A percentile compares a stretch with the other conserved stretches of the same genome.
Conservation (phyloP, 2,797 vertebrate species). For the Ispidina picta region DNA sequence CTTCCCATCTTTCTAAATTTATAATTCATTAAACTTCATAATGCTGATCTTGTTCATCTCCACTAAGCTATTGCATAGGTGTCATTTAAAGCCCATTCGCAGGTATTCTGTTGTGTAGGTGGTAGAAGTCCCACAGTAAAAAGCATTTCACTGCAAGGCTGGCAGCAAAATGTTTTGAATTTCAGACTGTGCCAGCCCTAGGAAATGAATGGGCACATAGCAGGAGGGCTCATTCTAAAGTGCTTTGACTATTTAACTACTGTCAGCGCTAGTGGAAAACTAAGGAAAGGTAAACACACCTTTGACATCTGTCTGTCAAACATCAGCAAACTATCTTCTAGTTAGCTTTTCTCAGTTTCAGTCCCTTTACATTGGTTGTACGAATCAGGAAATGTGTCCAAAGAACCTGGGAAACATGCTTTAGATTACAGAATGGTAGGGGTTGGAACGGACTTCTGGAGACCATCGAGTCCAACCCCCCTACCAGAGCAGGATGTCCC, state of each 20-base stretch:
- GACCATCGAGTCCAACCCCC: too few species aligned
- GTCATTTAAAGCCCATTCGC: not conserved
- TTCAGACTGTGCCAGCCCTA: not conserved
- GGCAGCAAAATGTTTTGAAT: not conserved
- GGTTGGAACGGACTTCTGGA: too few species aligned
- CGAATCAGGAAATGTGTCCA: not conserved
- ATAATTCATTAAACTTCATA: not conserved
- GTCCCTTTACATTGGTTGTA: not conserved
- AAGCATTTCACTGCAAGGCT: not conserved
- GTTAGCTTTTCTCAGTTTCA: not conserved
- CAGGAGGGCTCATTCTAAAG: not conserved
- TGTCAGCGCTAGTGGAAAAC: not conserved
- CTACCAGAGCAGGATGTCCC: too few species aligned
- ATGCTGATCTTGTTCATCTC: not conserved
- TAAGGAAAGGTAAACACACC: not conserved
- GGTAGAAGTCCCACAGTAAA: not conserved
- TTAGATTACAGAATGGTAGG: not conserved
- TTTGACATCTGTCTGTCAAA: not conserved
- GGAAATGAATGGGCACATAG: fast-evolving
- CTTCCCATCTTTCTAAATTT: not conserved
- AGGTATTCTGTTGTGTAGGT: not conserved
- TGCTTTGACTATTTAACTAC: not conserved
- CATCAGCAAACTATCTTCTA: not conserved
- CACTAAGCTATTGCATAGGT: not conserved
- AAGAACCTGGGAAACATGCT: not conserved